Conservation (phyloP, 2,797 vertebrate genomes). For the Phrynocephalus forsythii region DNA sequence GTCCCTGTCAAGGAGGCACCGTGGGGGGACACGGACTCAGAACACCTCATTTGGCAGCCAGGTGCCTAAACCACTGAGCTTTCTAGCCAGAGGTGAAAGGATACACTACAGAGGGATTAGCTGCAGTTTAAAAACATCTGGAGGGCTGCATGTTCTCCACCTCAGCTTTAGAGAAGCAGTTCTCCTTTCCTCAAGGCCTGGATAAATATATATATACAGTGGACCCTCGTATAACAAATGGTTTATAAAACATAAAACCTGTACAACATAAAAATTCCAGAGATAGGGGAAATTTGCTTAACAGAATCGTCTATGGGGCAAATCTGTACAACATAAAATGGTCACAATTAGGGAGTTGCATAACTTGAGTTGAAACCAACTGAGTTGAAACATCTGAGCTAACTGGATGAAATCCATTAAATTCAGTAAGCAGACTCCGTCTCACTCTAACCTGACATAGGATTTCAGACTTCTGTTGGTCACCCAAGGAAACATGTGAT, state of each 20-base stretch:
- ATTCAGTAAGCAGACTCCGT: neutral
- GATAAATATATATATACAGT: neutral
- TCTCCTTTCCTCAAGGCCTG: slow-evolving; percentile 16
- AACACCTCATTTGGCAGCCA: no score
- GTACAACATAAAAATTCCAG: no score
- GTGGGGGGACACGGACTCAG: no score
- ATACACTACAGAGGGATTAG: neutral
- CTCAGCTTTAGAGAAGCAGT: neutral
- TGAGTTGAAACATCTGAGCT: neutral
- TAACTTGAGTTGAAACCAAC: neutral
- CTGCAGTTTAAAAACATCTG: neutral
- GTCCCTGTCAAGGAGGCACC: no score
- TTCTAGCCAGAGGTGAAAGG: neutral
- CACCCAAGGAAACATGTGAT: neutral
- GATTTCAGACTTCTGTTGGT: neutral
- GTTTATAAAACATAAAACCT: no score
- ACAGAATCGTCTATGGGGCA: no score
- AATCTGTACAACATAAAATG: no score
- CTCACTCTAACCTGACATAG: neutral
- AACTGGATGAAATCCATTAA: neutral
- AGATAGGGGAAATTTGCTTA: no score
- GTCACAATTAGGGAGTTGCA: no score
- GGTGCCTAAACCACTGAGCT: no score
- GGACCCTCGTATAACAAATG: neutral
- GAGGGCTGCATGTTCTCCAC: neutral